Percentiles rank a stretch among this genome's conserved stretches.
These are phyloP conservation scores for Myripristis murdjan DNA, from an alignment of 2,797 vertebrate species.

Conservation along the genomic window DNA sequence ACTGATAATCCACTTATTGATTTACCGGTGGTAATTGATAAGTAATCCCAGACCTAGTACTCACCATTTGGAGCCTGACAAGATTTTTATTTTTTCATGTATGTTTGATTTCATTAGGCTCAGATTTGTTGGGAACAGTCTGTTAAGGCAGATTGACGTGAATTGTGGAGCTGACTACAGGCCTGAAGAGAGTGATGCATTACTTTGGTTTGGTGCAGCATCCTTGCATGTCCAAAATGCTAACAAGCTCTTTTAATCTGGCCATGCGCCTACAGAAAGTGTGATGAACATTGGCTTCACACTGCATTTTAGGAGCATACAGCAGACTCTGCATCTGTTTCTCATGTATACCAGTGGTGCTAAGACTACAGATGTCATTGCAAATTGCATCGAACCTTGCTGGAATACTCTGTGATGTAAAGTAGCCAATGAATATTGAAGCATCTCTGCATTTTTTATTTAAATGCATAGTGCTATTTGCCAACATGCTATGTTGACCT, in stretches of 20 bases:
- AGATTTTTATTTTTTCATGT: too few relatives aligned
- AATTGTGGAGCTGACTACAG: too few relatives aligned
- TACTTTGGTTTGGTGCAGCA: too few relatives aligned
- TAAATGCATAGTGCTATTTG: conserved; percentile 27
- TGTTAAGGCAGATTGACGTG: too few relatives aligned
- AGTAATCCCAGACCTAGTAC: too few relatives aligned
- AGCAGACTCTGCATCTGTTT: background rate
- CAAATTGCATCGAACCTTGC: background rate
- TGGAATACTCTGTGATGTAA: conserved; percentile 2
- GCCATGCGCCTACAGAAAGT: background rate
- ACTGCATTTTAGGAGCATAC: background rate
- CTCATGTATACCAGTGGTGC: background rate
- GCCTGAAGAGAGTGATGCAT: background rate
- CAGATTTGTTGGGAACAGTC: too few relatives aligned
- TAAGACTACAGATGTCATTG: background rate
- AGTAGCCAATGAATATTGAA: conserved; percentile 9
- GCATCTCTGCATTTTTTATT: conserved; percentile 23
- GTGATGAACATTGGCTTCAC: background rate
- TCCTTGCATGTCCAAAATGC: too few relatives aligned
- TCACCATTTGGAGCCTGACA: too few relatives aligned
- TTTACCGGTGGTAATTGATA: too few relatives aligned
- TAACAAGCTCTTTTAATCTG: too few relatives aligned
- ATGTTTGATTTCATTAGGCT: too few relatives aligned
- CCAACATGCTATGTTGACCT: conserved; percentile 51
- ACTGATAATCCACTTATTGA: too few relatives aligned